Percentiles rank a stretch among this genome's conserved stretches.
These are phyloP conservation scores for Eilema caniola DNA, from an alignment of 2,888 invertebrate genomes.

Conservation along the genomic window DNA sequence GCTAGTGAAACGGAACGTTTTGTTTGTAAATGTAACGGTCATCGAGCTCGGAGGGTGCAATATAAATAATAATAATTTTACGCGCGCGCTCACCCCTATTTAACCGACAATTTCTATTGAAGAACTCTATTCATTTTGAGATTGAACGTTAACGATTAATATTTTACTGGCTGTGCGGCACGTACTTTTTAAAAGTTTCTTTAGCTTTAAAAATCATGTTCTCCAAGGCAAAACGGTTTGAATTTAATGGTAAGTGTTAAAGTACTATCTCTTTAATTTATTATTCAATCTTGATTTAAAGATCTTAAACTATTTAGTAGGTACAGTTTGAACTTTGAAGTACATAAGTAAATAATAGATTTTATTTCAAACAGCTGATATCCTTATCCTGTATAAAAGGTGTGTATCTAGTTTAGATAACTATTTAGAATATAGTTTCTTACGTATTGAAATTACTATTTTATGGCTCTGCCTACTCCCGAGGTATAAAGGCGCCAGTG, in stretches of 20 bases:
- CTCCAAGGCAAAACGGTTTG: constrained; percentile 82
- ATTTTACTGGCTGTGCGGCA: constrained; percentile 7
- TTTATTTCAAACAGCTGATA: neutral
- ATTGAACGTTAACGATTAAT: constrained; percentile 29
- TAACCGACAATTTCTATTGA: constrained; percentile 15
- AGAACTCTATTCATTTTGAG: constrained; percentile 25
- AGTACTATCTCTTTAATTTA: neutral
- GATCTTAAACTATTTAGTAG: neutral
- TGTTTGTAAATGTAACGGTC: constrained; percentile 63
- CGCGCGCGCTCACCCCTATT: constrained; percentile 50
- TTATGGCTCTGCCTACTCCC: neutral
- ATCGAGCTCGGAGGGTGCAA: constrained; percentile 24
- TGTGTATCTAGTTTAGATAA: neutral
- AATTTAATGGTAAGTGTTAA: constrained; percentile 68
- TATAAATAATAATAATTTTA: constrained; percentile 46
- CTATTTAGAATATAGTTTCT: too few species aligned
- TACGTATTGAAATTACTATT: too few species aligned
- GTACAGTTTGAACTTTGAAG: neutral
- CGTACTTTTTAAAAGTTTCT: constrained; percentile 9
- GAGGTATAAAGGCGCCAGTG: neutral
- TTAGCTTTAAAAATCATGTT: constrained; percentile 67
- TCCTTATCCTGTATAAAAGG: neutral
- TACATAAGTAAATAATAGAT: neutral
- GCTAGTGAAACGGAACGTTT: constrained; percentile 49
- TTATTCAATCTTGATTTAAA: neutral